Base-by-base conservation (phyloP, 2,797 vertebrate genomes). In the Bradypodion pumilum region DNA sequence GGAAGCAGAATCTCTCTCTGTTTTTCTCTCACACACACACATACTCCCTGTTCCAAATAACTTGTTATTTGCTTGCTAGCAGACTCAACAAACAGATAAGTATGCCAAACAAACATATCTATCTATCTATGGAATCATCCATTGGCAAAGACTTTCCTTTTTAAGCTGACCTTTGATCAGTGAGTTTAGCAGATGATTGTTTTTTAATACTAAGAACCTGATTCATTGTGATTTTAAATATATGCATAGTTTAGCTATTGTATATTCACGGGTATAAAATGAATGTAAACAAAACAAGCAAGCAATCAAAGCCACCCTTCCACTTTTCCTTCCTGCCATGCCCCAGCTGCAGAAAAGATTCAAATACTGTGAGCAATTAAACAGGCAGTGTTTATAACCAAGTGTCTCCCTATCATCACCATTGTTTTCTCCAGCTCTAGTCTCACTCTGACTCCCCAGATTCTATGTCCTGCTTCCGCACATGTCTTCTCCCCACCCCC, bases 61-160 rank as follows among this genome's bases (percentile, higher is more conserved):
- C n/a, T 19, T 86, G 89, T 78, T 88, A 42, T 78, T 90, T 85
- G 75, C 91, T 66, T 87, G 59, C 62, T 84, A 81, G 88, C 84
- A 85, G 93, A 91, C 81, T 91, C 82, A 88, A 46, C 79, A 93
- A 94, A 83, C 69, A 88, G 66, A 86, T 76, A 93, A 86, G 85
- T 65, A 90, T 75, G 66, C 49, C 87, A 86, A 81, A 85, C 78
- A 93, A 89, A 83, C 8, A 87, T n/a, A n/a, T n/a, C n/a, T n/a
- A n/a, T n/a, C n/a, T n/a, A n/a, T n/a, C n/a, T n/a, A n/a, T n/a
- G n/a, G n/a, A n/a, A n/a, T n/a, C n/a, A n/a, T n/a, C 52, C 19
- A 21, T 19, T 21, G 5, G 19, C 13, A 56, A 56, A 56, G 21
- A 15, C 19, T 19, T 56, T 56, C 52, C 19, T 56, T 56, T 56